A percentile compares a stretch with the other conserved stretches of the same genome.
Evolutionary conservation across 2,888 invertebrate genomes (phyloP).

Genomic region (Phaedon cochleariae): DNA sequence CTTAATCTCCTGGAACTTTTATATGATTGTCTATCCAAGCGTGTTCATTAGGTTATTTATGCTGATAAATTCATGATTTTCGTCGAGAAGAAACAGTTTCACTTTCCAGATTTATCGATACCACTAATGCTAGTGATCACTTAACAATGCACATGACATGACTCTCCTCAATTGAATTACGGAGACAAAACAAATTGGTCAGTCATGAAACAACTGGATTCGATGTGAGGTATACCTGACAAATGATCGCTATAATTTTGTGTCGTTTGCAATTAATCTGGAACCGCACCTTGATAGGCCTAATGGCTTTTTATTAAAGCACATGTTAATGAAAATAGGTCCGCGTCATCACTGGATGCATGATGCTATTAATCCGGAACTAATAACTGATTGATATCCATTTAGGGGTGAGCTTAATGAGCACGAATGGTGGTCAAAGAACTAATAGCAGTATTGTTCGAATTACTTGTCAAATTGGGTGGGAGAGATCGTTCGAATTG

Average conservation of each 20-base stretch:
- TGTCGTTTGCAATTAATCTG: conserved; percentile 35
- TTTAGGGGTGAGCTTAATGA: conserved; percentile 12
- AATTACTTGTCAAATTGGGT: not conserved
- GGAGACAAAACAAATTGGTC: conserved; percentile 15
- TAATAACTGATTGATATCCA: conserved; percentile 16
- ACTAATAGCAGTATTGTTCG: conserved; percentile 12
- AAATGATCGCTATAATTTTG: conserved; percentile 26
- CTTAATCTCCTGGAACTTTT: too few relatives aligned
- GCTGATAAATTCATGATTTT: too few relatives aligned
- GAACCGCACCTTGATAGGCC: conserved; percentile 30
- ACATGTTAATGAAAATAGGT: conserved; percentile 26
- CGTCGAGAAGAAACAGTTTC: too few relatives aligned
- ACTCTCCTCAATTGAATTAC: not conserved
- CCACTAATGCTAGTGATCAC: not conserved
- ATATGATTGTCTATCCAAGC: too few relatives aligned
- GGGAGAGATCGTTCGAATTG: too few relatives aligned
- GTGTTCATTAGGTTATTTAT: too few relatives aligned
- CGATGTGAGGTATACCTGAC: conserved; percentile 29
- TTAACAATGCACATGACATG: not conserved
- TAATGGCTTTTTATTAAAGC: conserved; percentile 36
- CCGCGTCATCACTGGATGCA: conserved; percentile 19
- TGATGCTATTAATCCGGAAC: conserved; percentile 26
- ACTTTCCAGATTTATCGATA: not conserved
- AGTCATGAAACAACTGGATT: conserved; percentile 22
- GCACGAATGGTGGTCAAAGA: conserved; percentile 3